Percentiles rank a stretch among this genome's conserved stretches.
These are phyloP conservation scores for Zygogramma bicolorata DNA, from an alignment of 2,888 invertebrate genomes.

Conservation along the genomic window DNA sequence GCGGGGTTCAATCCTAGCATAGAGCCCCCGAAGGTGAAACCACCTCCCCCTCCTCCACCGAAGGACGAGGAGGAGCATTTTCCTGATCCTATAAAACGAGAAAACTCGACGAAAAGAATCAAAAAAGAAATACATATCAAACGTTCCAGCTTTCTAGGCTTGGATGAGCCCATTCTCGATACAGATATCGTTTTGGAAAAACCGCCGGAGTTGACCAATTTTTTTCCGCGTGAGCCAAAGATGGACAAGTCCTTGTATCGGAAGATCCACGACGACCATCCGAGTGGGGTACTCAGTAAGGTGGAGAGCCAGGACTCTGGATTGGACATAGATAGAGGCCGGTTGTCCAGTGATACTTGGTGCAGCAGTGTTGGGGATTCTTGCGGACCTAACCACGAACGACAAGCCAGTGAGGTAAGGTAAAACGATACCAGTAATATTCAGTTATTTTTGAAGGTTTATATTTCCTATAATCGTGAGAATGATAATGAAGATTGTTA, in stretches of 20 bases:
- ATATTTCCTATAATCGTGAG: too few relatives aligned
- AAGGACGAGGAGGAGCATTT: slow-evolving; percentile 64
- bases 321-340: slow-evolving; percentile 74
- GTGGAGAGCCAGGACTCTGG: slow-evolving; percentile 83
- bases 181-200: slow-evolving; percentile 72
- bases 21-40: slow-evolving; percentile 70
- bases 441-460: too few relatives aligned
- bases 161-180: slow-evolving; percentile 80
- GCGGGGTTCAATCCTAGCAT: slow-evolving; percentile 71
- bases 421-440: too few relatives aligned
- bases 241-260: slow-evolving; percentile 83
- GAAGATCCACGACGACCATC: slow-evolving; percentile 63
- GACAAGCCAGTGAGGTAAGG: slow-evolving; percentile 77
- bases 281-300: slow-evolving; percentile 59
- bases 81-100: slow-evolving; percentile 71
- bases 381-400: slow-evolving; percentile 71
- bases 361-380: slow-evolving; percentile 63
- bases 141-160: slow-evolving; percentile 86
- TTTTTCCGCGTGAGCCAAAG: slow-evolving; percentile 84
- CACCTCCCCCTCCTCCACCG: slow-evolving; percentile 85
- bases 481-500: too few relatives aligned
- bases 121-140: slow-evolving; percentile 88
- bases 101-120: slow-evolving; percentile 86
- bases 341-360: slow-evolving; percentile 72
- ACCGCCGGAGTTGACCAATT: slow-evolving; percentile 83